Evolutionary conservation across 2,113 vertebrate species (phyloP).

Genomic region (Verasper variegatus): DNA sequence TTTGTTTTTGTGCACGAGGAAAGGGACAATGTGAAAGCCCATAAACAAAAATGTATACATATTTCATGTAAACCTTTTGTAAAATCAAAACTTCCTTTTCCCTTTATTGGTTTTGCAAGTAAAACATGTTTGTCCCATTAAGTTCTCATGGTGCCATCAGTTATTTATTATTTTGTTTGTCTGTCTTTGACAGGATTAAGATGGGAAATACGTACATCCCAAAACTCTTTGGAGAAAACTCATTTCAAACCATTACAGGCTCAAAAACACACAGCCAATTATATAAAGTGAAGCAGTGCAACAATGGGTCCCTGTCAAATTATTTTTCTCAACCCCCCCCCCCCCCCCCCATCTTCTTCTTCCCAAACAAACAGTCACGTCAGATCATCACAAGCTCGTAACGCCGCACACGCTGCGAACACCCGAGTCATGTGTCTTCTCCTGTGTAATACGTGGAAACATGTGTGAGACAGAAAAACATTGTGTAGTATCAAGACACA

Average conservation of each 20-base stretch:
- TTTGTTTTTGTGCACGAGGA: background rate
- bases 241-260: constrained; percentile 63
- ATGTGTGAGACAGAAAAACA: background rate
- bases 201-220: constrained; percentile 29
- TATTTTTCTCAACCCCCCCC: constrained; percentile 58
- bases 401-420: background rate
- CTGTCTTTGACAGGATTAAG: constrained; percentile 50
- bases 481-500: background rate
- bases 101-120: too few species aligned
- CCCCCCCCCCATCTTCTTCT: constrained; percentile 29
- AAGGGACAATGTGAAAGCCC: background rate
- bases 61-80: background rate
- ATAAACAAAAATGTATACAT: background rate
- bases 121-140: background rate
- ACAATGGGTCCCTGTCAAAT: constrained; percentile 58
- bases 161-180: constrained; percentile 15
- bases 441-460: constrained; percentile 1
- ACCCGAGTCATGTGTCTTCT: constrained; percentile 15
- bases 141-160: constrained; percentile 6
- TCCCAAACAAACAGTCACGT: constrained; percentile 17
- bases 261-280: constrained; percentile 59
- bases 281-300: constrained; percentile 58
- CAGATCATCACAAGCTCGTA: constrained; percentile 20
- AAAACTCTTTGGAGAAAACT: constrained; percentile 58
- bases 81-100: background rate